Base-by-base conservation (phyloP, 2,888 invertebrate genomes). In the Drosophila affinis region DNA sequence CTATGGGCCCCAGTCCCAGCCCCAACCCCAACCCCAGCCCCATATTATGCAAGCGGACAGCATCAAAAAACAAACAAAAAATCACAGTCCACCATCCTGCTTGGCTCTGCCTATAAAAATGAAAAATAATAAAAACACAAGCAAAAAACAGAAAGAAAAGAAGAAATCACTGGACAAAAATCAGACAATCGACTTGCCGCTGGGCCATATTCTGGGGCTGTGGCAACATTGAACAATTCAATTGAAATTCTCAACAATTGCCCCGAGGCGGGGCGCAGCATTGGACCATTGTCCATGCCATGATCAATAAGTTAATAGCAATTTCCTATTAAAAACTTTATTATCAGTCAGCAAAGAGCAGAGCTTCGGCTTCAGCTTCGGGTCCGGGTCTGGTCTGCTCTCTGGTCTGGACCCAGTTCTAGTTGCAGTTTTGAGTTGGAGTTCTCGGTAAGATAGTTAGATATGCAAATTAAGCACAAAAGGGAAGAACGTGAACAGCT, bases 241-340 rank as follows among this genome's bases (percentile, higher is more conserved):
- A 86, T 86, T 85, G 81, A 86, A 85, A 88, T 77, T 78, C 73
- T 67, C 81, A 58, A 57, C 73, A 60, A 72, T 59, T 72, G 65
- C 60, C 49, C 58, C 47, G 4, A 32, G 29, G 14, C 39, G 14
- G 10, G 27, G n/a, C 39, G n/a, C 14, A 14, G 39, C n/a, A 7
- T 7, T 59, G 65, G 77, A 52, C 68, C 83, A 63, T 46, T 64
- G 86, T 74, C 79, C 86, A 77, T 75, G 82, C 62, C 52, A 72
- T 62, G 83, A 63, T 63, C 80, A 87, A 83, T 83, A 83, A 83
- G 86, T 85, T 83, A 87, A 83, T 81, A 82, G 83, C 82, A 65
- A 73, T 87, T 85, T 83, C 83, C 86, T 85, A 87, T 87, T 83
- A 87, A 83, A 81, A 83, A 80, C 83, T 86, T 80, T 84, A 88